phyloP scores from a whole-genome alignment of 1,140 invertebrate species.

The Caenorhabditis inopinata region DNA sequence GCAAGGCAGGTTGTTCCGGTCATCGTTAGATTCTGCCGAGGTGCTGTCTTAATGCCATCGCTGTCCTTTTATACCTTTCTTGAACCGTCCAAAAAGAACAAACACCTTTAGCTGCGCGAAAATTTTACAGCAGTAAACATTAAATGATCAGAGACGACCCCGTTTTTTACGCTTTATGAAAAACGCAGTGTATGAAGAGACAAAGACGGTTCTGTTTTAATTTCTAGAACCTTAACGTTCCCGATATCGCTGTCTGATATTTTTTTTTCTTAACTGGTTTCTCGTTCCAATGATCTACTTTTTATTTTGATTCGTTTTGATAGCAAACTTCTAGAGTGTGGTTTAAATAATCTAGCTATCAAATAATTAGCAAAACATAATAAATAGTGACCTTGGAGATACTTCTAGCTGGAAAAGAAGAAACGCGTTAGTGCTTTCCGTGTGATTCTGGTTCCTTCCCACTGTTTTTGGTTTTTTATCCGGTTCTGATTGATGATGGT shows the following conservation, averaged over 20 bases:
- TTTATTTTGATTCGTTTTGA: neutral
- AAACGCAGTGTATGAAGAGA: neutral
- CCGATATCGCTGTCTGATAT: neutral
- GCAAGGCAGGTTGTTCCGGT: constrained; percentile 8
- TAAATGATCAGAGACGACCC: constrained; percentile 16
- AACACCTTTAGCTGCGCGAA: neutral
- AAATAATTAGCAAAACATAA: no score
- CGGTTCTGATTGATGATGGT: no score
- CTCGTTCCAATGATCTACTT: neutral
- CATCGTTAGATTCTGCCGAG: neutral
- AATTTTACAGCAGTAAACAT: neutral
- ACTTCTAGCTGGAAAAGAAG: constrained; percentile 15
- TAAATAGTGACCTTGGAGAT: constrained; percentile 22
- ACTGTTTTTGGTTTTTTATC: no score
- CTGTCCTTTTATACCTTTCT: constrained; percentile 10
- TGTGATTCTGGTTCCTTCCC: neutral
- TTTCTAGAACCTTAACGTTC: constrained; percentile 1
- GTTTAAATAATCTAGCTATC: no score
- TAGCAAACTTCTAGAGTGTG: no score
- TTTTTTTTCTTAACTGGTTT: neutral
- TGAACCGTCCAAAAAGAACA: neutral
- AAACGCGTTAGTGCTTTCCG: neutral
- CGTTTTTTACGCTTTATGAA: neutral
- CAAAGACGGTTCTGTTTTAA: neutral
- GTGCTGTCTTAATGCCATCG: neutral